Percentiles rank a stretch among this genome's conserved stretches.
phyloP scores from a whole-genome alignment of 2,888 invertebrate species.

The Rhingia campestris region DNA sequence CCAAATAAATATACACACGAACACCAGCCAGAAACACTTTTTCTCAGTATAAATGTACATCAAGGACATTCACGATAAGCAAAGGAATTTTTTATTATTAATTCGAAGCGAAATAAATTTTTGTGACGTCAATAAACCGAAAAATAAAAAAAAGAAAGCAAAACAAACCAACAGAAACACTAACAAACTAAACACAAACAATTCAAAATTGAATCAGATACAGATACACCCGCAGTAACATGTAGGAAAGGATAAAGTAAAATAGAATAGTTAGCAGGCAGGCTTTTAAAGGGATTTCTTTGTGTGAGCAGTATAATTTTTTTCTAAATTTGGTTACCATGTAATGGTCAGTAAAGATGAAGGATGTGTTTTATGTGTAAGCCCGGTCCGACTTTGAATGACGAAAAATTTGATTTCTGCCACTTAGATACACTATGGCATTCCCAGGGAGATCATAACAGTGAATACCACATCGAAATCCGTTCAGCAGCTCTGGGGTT shows the following conservation, averaged over 20 bases:
- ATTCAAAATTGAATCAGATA: constrained; percentile 27
- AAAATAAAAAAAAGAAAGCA: constrained; percentile 61
- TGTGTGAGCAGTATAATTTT: too few species aligned
- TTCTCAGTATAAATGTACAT: constrained; percentile 28
- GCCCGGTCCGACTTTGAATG: too few species aligned
- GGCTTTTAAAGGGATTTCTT: not conserved
- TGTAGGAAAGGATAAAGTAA: not conserved
- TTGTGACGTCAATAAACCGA: constrained; percentile 82
- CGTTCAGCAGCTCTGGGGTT: too few species aligned
- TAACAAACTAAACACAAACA: constrained; percentile 24
- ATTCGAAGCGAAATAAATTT: constrained; percentile 82
- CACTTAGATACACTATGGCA: too few species aligned
- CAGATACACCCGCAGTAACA: constrained; percentile 48
- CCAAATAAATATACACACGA: constrained; percentile 31
- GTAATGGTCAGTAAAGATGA: too few species aligned
- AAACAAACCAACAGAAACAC: constrained; percentile 48
- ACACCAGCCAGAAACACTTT: constrained; percentile 40
- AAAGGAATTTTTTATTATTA: constrained; percentile 79
- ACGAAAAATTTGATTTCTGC: too few species aligned
- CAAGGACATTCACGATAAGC: constrained; percentile 42
- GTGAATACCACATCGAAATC: too few species aligned
- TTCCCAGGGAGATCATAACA: too few species aligned
- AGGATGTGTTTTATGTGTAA: too few species aligned
- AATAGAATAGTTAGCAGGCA: not conserved
- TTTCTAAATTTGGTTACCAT: too few species aligned